Evolutionary conservation across 2,797 vertebrate species (phyloP).

Genomic region (Brachymystax lenok): DNA sequence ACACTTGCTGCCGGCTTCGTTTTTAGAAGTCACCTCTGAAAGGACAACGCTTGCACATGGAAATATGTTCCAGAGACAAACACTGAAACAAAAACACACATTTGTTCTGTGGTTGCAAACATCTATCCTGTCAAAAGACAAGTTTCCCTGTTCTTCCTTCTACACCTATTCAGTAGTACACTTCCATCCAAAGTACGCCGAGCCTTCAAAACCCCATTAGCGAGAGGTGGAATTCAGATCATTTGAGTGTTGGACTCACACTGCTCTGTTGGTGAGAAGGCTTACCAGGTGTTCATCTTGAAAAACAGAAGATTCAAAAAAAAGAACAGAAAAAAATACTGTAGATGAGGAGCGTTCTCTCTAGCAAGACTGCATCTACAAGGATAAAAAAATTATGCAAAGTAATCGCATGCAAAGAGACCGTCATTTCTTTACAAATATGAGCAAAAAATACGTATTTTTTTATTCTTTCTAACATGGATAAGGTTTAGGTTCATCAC

Average conservation of each 20-base stretch:
- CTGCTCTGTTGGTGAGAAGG: conserved; percentile 76
- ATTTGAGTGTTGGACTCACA: conserved; percentile 57
- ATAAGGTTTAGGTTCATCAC: conserved; percentile 42
- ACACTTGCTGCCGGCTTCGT: conserved; percentile 8
- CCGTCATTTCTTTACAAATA: conserved; percentile 49
- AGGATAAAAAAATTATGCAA: conserved; percentile 53
- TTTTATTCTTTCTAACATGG: conserved; percentile 46
- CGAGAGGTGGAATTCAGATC: conserved; percentile 43
- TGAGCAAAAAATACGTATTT: conserved; percentile 52
- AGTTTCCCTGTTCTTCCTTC: conserved; percentile 10
- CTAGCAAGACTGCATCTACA: conserved; percentile 42
- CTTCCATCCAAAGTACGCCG: conserved; percentile 47
- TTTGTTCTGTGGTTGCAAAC: conserved; percentile 42
- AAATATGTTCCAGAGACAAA: conserved; percentile 44
- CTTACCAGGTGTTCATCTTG: conserved; percentile 71
- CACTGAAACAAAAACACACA: conserved; percentile 45
- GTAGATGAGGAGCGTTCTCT: conserved; percentile 54
- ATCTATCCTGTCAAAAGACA: neutral
- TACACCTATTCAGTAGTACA: conserved; percentile 21
- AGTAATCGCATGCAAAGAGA: conserved; percentile 73
- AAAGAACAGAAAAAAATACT: conserved; percentile 27
- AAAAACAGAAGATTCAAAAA: conserved; percentile 40
- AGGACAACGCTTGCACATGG: conserved; percentile 35
- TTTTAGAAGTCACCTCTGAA: conserved; percentile 16
- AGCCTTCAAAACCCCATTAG: conserved; percentile 43